Conservation (phyloP, 1,140 invertebrate genomes). For the Drosophila athabasca region DNA sequence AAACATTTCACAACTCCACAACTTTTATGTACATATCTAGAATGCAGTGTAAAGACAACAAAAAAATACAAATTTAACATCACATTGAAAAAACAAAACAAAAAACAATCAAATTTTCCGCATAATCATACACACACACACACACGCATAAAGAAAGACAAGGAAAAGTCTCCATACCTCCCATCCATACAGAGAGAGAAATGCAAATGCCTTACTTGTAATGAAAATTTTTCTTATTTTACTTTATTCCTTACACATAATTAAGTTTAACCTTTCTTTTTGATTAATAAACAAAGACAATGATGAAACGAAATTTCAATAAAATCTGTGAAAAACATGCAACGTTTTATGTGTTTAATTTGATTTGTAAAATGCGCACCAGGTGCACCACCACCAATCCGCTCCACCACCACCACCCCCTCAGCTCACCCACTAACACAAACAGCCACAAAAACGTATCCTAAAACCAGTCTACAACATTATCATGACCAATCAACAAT, state of each 20-base stretch:
- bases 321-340: conserved; percentile 42
- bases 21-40: conserved; percentile 59
- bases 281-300: conserved; percentile 47
- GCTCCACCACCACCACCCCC: conserved; percentile 21
- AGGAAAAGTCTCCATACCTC: conserved; percentile 36
- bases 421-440: conserved; percentile 51
- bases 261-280: conserved; percentile 60
- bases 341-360: conserved; percentile 55
- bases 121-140: conserved; percentile 35
- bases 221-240: conserved; percentile 59
- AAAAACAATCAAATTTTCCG: conserved; percentile 9
- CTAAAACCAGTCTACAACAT: conserved; percentile 63
- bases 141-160: conserved; percentile 29
- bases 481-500: conserved; percentile 75
- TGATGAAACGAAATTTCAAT: conserved; percentile 56
- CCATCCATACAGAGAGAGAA: conserved; percentile 46
- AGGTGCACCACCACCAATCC: conserved; percentile 18
- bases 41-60: conserved; percentile 56
- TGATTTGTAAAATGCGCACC: conserved; percentile 9
- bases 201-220: conserved; percentile 61
- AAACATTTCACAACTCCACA: conserved; percentile 34
- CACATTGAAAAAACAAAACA: conserved; percentile 3
- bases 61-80: conserved; percentile 4
- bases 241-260: conserved; percentile 58
- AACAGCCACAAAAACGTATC: conserved; percentile 17